Base-by-base conservation (phyloP, 2,113 vertebrate species). In the Laterallus jamaicensis region DNA sequence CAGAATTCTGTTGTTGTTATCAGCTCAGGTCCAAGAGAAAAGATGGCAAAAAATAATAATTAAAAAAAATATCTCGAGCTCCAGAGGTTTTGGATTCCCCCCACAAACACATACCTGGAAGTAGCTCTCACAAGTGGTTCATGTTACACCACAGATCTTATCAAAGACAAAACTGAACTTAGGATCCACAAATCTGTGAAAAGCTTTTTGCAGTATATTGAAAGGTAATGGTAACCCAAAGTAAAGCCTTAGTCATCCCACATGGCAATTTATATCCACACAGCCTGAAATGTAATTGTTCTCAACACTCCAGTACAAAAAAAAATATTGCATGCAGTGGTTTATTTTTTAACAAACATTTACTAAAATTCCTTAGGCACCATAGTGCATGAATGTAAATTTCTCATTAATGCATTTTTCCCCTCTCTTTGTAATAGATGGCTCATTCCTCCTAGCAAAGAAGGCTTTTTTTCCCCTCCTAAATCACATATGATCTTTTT, bases 111-210 rank as follows among this genome's bases (percentile, higher is more conserved):
- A 47, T 21, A 49, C 49, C 49, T 25, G 32, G 3, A 60, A 69
- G 12, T 50, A n/a, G 4, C 11, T 80, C 3, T 84, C 14, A 62
- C 35, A 12, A 70, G 21, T 22, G 58, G 21, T 26, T 92, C 11
- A 40, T 67, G 15, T 52, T 83, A 66, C 2, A 58, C 5, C 24
- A 44, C 39, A 77, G 10, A 6, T 71, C 35, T 79, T 88, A 47
- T 37, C 10, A 81, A 60, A 81, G 6, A 56, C 26, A 86, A 75
- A 89, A 84, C 10, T 47, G 15, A 70, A 63, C 12, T 35, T 2
- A 0, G 4, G 15, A 7, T 11, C 16, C 13, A 78, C 0, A 0
- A 29, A 49, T 29, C 21, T 44, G 16, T 44, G 47, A 67, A 70
- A 84, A 59, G 3, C 3, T 32, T 15, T 60, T 77, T 79, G 17